These are phyloP conservation scores for Tribolium freemani DNA, from an alignment of 2,888 invertebrate species.

Conservation along the genomic window DNA sequence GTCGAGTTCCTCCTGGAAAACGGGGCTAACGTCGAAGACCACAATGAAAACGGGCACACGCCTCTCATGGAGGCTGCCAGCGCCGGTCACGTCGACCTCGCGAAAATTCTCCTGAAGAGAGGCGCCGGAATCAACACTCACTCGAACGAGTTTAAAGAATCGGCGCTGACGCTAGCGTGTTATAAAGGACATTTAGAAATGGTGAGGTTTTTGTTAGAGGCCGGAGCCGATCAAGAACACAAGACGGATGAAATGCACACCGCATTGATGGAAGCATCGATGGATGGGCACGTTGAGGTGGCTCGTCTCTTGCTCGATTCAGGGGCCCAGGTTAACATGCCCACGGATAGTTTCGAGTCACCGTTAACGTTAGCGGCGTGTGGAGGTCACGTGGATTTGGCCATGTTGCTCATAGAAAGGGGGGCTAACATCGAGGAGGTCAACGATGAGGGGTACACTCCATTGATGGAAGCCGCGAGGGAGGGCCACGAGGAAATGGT, in stretches of 20 bases:
- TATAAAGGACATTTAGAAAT: constrained; percentile 98
- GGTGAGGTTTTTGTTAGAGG: constrained; percentile 95
- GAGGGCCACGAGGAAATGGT: constrained; percentile 99
- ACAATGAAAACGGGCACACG: constrained; percentile 99
- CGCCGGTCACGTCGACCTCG: constrained; percentile 94
- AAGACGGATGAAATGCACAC: constrained; percentile 99
- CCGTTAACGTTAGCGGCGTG: constrained; percentile 98
- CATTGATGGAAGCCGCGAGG: constrained; percentile 98
- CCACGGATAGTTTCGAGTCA: constrained; percentile 99
- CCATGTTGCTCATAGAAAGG: constrained; percentile 93
- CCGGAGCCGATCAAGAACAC: constrained; percentile 97
- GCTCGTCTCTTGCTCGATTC: constrained; percentile 94
- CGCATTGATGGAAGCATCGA: constrained; percentile 99
- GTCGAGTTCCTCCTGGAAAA: constrained; percentile 90
- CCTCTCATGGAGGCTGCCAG: constrained; percentile 99
- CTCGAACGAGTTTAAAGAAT: constrained; percentile 99
- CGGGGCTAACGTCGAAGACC: constrained; percentile 96
- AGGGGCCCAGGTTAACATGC: constrained; percentile 99
- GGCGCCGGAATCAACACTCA: constrained; percentile 99
- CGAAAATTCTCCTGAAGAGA: constrained; percentile 90
- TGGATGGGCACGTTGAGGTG: constrained; percentile 99
- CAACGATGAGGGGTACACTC: constrained; percentile 99
- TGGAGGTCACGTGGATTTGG: constrained; percentile 98
- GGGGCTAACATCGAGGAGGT: constrained; percentile 99
- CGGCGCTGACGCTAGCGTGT: constrained; percentile 84